Conservation (phyloP, 2,797 vertebrate species). For the Phataginus tricuspis region DNA sequence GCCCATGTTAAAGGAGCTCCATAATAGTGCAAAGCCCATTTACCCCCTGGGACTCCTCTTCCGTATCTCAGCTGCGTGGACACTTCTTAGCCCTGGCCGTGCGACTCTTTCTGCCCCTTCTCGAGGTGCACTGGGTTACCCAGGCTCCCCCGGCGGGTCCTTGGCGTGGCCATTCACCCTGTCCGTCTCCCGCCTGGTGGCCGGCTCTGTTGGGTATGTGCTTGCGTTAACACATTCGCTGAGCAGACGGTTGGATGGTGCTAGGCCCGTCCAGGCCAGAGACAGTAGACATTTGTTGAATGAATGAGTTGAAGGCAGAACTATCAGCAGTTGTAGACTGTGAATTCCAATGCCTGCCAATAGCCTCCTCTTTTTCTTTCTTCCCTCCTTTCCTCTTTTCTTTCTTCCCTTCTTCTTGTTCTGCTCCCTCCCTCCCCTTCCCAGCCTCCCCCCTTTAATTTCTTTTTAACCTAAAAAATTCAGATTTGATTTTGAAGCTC, state of each 20-base stretch:
- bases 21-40: not conserved
- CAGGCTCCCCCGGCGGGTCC: not conserved
- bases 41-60: not conserved
- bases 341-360: not conserved
- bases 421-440: not conserved
- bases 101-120: not conserved
- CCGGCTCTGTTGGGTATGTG: not conserved
- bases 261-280: not conserved
- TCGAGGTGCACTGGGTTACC: not conserved
- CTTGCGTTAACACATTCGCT: not conserved
- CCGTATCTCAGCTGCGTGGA: not conserved
- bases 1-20: not conserved
- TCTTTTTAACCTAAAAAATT: not conserved
- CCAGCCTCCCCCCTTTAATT: no score
- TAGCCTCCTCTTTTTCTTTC: not conserved
- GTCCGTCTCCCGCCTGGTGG: not conserved
- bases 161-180: not conserved
- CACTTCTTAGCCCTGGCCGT: not conserved
- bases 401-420: not conserved
- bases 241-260: not conserved
- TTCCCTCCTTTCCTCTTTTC: not conserved
- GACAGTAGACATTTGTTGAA: not conserved
- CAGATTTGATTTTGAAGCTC: slow-evolving; percentile 24
- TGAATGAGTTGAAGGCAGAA: not conserved
- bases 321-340: not conserved